Percentiles rank a stretch among this genome's conserved stretches.
Conservation (phyloP, 2,113 vertebrate species). For the Gallinago jamesoni region DNA sequence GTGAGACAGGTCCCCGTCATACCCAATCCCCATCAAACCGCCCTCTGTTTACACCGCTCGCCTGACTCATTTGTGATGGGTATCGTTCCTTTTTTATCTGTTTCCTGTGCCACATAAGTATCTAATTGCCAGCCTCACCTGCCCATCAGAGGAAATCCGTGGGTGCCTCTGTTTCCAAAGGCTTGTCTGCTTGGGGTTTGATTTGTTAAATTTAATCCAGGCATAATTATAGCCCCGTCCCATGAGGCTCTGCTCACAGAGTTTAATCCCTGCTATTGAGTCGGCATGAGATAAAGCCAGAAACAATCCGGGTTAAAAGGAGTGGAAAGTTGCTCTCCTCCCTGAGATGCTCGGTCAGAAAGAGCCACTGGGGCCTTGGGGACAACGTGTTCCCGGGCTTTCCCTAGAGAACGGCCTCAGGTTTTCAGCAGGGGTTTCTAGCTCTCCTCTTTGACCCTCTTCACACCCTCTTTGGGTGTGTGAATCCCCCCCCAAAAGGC, state of each 20-base stretch:
- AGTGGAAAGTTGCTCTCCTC: neutral
- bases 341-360: fast-evolving
- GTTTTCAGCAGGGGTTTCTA: neutral
- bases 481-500: neutral
- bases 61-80: constrained; percentile 1
- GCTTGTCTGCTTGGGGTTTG: neutral
- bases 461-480: no score
- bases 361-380: fast-evolving
- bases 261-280: neutral
- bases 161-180: neutral
- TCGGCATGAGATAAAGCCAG: neutral
- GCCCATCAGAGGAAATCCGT: neutral
- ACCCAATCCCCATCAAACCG: neutral
- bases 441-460: neutral
- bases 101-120: constrained; percentile 12
- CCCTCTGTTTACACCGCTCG: neutral
- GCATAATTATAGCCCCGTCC: neutral
- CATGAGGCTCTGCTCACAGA: neutral
- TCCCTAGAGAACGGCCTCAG: no score
- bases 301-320: neutral
- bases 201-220: neutral
- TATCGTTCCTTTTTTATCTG: constrained; percentile 2
- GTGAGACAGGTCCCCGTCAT: constrained; percentile 13
- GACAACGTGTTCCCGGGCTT: neutral
- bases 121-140: constrained; percentile 9